Evolutionary conservation across 2,888 invertebrate genomes (phyloP).

Genomic region (Macaria liturata): DNA sequence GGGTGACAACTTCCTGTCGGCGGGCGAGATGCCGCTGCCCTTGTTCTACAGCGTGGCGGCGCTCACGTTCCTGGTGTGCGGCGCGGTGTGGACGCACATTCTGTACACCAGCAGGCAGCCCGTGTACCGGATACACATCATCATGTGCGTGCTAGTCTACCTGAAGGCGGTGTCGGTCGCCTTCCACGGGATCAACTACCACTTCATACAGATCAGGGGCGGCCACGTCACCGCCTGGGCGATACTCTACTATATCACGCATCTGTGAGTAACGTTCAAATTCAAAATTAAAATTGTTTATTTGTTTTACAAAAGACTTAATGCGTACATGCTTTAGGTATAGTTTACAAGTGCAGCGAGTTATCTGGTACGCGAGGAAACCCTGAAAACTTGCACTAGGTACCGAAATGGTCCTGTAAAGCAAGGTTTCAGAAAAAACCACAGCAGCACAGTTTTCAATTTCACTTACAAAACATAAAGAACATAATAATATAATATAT

Average conservation of each 20-base stretch:
- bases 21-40: slow-evolving; percentile 98
- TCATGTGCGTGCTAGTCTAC: slow-evolving; percentile 97
- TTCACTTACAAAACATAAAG: no score
- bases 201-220: slow-evolving; percentile 96
- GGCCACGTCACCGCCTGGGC: slow-evolving; percentile 99
- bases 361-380: no score
- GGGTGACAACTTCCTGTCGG: slow-evolving; percentile 95
- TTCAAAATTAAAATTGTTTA: no score
- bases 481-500: no score
- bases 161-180: slow-evolving; percentile 95
- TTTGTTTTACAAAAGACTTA: no score
- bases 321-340: no score
- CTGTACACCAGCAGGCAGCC: slow-evolving; percentile 91
- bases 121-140: slow-evolving; percentile 97
- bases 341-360: no score
- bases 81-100: slow-evolving; percentile 95
- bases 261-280: slow-evolving; percentile 87
- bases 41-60: slow-evolving; percentile 96
- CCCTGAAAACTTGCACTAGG: no score
- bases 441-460: no score
- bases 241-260: slow-evolving; percentile 98
- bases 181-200: slow-evolving; percentile 97
- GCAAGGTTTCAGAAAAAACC: no score
- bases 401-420: no score
- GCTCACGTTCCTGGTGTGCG: slow-evolving; percentile 93